Evolutionary conservation across 2,888 invertebrate genomes (phyloP).

Genomic region (Gibbula magus): DNA sequence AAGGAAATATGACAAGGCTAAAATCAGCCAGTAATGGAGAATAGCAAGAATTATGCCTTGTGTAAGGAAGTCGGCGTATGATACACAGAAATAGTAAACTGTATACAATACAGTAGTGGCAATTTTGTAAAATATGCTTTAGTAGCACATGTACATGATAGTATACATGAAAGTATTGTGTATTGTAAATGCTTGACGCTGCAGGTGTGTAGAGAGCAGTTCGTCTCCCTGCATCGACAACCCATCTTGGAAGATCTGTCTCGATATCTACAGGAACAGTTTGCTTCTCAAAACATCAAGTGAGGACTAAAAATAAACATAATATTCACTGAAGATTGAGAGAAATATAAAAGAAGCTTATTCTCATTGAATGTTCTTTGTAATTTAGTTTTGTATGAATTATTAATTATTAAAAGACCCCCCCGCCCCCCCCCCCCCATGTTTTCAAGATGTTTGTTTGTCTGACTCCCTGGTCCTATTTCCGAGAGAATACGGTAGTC

Average conservation of each 20-base stretch:
- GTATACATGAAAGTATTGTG: background rate
- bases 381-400: background rate
- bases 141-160: too few relatives aligned
- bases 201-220: constrained; percentile 96
- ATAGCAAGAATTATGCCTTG: too few relatives aligned
- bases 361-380: background rate
- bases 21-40: too few relatives aligned
- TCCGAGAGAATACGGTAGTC: too few relatives aligned
- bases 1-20: too few relatives aligned
- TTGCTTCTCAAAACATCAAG: constrained; percentile 22
- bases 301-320: background rate
- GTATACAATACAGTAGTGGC: background rate
- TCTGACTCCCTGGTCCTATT: too few relatives aligned
- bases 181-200: constrained; percentile 43
- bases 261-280: constrained; percentile 79
- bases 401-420: too few relatives aligned
- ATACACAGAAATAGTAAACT: background rate
- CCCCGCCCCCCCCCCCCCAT: too few relatives aligned
- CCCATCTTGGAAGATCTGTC: constrained; percentile 93
- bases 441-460: too few relatives aligned
- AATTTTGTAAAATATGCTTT: background rate
- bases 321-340: too few relatives aligned
- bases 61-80: too few relatives aligned
- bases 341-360: too few relatives aligned
- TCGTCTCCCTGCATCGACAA: constrained; percentile 94